phyloP scores from a whole-genome alignment of 2,113 vertebrate species.

The Uria aalge region DNA sequence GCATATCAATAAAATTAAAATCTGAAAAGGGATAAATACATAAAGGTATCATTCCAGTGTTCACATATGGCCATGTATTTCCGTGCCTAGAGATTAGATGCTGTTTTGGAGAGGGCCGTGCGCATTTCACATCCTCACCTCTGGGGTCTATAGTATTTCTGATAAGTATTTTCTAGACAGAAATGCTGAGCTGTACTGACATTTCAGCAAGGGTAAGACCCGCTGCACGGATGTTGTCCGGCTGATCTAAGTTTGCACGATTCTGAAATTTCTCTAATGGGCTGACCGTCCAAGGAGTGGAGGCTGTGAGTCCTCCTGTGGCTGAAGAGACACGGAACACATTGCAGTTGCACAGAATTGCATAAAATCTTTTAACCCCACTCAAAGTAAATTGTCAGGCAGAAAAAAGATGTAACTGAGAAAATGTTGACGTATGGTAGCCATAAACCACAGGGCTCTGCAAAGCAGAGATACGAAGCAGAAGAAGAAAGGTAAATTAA shows the following conservation, averaged over 20 bases:
- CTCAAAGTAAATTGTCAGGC: not conserved
- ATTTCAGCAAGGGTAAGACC: not conserved
- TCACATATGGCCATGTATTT: not conserved
- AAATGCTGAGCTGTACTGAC: not conserved
- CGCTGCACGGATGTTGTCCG: not conserved
- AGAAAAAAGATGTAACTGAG: not conserved
- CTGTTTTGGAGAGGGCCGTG: rapidly evolving
- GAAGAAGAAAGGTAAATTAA: not conserved
- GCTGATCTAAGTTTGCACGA: not conserved
- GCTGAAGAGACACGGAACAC: not conserved
- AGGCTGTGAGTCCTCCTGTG: not conserved
- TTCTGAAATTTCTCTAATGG: not conserved
- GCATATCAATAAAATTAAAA: not conserved
- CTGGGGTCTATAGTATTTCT: not conserved
- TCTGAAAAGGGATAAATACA: not conserved
- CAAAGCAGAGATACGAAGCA: not conserved
- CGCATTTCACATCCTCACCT: not conserved
- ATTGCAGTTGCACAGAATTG: not conserved
- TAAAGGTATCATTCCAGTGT: not conserved
- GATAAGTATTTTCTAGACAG: not conserved
- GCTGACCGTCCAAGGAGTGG: not conserved
- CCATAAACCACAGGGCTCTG: not conserved
- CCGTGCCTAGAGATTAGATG: not conserved
- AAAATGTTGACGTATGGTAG: not conserved
- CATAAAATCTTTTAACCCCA: not conserved